Evolutionary conservation across 2,113 vertebrate genomes (phyloP).

Genomic region (Rhynchopsitta pachyrhyncha): DNA sequence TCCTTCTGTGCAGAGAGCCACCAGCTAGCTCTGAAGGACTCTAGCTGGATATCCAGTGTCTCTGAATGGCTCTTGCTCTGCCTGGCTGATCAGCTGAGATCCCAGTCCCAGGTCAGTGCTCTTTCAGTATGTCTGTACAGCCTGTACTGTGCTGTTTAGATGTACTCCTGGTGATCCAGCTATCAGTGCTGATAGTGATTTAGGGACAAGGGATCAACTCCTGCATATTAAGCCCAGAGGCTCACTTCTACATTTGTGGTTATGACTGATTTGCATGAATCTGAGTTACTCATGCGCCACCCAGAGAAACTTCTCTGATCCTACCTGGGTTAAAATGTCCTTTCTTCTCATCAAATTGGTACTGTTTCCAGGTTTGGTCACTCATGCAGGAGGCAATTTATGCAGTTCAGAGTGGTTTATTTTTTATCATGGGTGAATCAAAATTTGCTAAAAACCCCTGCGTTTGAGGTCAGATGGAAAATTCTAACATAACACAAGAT

Average conservation of each 20-base stretch:
- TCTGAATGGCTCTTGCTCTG: not conserved
- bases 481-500: not conserved
- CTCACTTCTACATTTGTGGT: slow-evolving; percentile 29
- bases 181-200: slow-evolving; percentile 11
- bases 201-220: slow-evolving; percentile 30
- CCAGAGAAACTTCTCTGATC: not conserved
- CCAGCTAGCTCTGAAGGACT: not conserved
- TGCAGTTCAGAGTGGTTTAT: not conserved
- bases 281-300: slow-evolving; percentile 7
- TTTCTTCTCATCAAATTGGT: not conserved
- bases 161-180: not conserved
- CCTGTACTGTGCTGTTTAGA: not conserved
- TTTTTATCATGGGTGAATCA: not conserved
- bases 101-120: not conserved
- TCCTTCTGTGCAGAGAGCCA: not conserved
- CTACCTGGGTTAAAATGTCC: not conserved
- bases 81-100: not conserved
- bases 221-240: slow-evolving; percentile 10
- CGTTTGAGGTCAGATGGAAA: not conserved
- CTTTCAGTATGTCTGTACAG: not conserved
- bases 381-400: not conserved
- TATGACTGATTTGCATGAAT: not conserved
- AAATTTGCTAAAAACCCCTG: not conserved
- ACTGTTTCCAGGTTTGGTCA: not conserved
- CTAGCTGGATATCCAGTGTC: not conserved